phyloP scores from a whole-genome alignment of 2,113 vertebrate genomes.

The Anhinga rufa region DNA sequence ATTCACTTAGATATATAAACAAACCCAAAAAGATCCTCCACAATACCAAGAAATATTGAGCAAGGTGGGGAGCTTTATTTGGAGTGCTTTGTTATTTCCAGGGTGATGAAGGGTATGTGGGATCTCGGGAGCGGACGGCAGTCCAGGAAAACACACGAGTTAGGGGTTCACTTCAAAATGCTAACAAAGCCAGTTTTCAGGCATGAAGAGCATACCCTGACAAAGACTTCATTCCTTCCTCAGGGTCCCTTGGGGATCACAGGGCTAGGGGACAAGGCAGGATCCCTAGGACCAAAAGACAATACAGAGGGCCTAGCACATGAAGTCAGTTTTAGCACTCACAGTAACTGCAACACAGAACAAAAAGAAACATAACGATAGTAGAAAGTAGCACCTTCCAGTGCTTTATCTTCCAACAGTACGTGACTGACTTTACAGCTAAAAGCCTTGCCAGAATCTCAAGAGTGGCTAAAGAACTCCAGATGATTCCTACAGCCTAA shows the following conservation, averaged over 20 bases:
- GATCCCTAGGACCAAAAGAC: constrained; percentile 52
- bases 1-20: neutral
- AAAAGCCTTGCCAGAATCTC: neutral
- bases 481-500: neutral
- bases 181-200: neutral
- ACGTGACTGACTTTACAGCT: neutral
- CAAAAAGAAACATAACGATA: neutral
- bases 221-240: neutral
- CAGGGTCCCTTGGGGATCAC: constrained; percentile 59
- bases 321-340: neutral
- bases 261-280: constrained; percentile 43
- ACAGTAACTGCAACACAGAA: neutral
- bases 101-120: constrained; percentile 30
- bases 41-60: neutral
- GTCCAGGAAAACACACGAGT: constrained; percentile 66
- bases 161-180: neutral
- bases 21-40: neutral
- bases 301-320: accelerated
- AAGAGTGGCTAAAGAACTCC: neutral
- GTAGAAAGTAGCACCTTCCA: neutral
- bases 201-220: neutral
- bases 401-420: neutral
- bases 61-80: neutral
- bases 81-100: neutral
- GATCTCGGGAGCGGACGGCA: constrained; percentile 65